Evolutionary conservation across 2,113 vertebrate species (phyloP), one percentile per base, ranked within the genome.

Genomic region (Phocoena phocoena): DNA sequence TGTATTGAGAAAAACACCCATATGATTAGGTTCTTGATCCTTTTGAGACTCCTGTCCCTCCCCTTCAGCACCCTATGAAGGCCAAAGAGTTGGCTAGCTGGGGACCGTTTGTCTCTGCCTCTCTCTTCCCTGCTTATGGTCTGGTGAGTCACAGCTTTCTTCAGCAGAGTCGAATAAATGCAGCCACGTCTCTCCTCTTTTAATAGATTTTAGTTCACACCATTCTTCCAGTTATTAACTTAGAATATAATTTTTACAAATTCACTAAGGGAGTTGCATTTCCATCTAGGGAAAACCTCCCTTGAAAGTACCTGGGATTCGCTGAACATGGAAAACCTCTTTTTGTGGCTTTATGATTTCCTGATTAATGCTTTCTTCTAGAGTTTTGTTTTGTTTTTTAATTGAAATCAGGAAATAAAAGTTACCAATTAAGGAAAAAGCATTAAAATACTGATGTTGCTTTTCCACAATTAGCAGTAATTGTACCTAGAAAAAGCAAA

Each of bases 401-500:
- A 63, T 73, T 89, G 26, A 96, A 88, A 60, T 85, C 73, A 79
- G 26, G 68, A 95, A 94, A 44, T 68, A 85, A 74, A 91, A 88
- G 47, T 93, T 44, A 92, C 73, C 77, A 88, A 31, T 86, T 92
- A 65, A 96, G 68, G 36, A 90, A 90, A 84, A 93, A 55, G 15
- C 67, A 65, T 79, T 84, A 63, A 95, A 96, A 82, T 3, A 9
- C 36, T 70, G 79, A 86, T 86, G 47, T 89, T 95, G 67, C 62
- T 79, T 85, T 95, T 95, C n/a, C 77, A 63, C 18, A 93, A 89
- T 95, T 84, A 95, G 71, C 77, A 79, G n/a, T 83, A 86, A 71
- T 95, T 95, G 53, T 85, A 83, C 80, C 55, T 79, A 82, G 83
- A 86, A 88, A 96, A 96, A 96, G 63, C 74, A 85, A 95, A 82